These are phyloP conservation scores for Orthosia gothica DNA, from an alignment of 2,888 invertebrate species.

Conservation along the genomic window DNA sequence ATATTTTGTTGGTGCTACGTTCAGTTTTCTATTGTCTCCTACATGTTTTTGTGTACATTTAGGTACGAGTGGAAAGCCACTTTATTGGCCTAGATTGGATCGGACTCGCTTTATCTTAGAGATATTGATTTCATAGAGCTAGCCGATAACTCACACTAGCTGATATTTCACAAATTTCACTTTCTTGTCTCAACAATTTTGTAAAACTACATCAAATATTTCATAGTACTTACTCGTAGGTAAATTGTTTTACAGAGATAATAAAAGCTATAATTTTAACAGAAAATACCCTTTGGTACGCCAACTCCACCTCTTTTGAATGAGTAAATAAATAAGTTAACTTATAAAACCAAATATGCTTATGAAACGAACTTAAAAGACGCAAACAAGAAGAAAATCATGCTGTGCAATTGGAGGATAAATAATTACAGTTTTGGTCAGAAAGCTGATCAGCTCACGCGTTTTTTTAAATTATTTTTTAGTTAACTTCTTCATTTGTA, in stretches of 20 bases:
- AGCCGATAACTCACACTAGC: conserved; percentile 44
- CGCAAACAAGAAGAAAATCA: no score
- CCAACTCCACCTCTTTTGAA: no score
- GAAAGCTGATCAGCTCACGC: no score
- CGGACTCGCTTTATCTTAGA: conserved; percentile 41
- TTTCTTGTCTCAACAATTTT: conserved; percentile 42
- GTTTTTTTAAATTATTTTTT: no score
- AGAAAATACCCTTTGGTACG: no score
- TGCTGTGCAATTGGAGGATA: no score
- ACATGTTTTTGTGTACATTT: conserved; percentile 47
- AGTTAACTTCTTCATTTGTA: no score
- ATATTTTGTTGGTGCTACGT: neutral
- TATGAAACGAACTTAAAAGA: no score
- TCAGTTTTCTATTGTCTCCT: conserved; percentile 14
- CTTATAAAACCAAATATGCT: no score
- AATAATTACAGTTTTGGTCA: no score
- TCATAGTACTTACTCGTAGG: neutral
- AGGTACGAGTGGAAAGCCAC: conserved; percentile 41
- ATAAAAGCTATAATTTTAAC: neutral
- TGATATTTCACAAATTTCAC: conserved; percentile 50
- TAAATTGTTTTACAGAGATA: conserved; percentile 1
- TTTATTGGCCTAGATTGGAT: conserved; percentile 44
- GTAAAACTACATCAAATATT: conserved; percentile 31
- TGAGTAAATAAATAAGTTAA: no score
- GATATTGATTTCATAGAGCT: conserved; percentile 47